phyloP scores from a whole-genome alignment of 1,140 invertebrate species.

The Scaptomyza montana region DNA sequence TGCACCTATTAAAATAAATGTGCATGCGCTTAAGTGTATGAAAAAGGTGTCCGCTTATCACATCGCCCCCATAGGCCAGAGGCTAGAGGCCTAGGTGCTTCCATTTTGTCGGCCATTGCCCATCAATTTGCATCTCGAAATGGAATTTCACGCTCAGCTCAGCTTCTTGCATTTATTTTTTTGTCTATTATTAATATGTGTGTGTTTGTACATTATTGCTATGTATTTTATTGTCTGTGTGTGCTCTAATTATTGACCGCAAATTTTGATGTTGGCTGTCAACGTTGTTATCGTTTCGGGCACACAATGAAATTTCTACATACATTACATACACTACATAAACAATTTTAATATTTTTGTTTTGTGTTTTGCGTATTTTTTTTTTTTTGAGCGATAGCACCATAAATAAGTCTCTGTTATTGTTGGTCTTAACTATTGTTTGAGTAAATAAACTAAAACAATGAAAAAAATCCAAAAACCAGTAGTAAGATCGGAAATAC shows the following conservation, averaged over 20 bases:
- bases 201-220: neutral
- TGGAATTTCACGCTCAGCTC: conserved; percentile 28
- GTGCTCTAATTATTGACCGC: conserved; percentile 20
- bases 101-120: conserved; percentile 17
- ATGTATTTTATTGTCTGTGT: neutral
- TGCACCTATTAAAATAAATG: conserved; percentile 52
- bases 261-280: conserved; percentile 20
- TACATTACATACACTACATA: too few species aligned
- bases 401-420: conserved; percentile 4
- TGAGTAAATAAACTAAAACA: neutral
- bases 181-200: neutral
- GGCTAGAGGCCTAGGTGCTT: conserved; percentile 24
- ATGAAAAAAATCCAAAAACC: neutral
- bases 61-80: conserved; percentile 7
- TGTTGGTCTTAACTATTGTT: neutral
- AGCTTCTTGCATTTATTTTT: conserved; percentile 32
- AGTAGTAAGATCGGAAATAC: neutral
- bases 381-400: neutral
- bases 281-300: conserved; percentile 17
- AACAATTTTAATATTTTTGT: neutral
- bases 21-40: neutral
- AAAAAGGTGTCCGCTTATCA: conserved; percentile 41
- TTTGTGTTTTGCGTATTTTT: neutral
- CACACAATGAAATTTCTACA: conserved; percentile 19
- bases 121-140: conserved; percentile 15